Conservation (phyloP, 23 tunicate genomes). For the Pegea sp. region DNA sequence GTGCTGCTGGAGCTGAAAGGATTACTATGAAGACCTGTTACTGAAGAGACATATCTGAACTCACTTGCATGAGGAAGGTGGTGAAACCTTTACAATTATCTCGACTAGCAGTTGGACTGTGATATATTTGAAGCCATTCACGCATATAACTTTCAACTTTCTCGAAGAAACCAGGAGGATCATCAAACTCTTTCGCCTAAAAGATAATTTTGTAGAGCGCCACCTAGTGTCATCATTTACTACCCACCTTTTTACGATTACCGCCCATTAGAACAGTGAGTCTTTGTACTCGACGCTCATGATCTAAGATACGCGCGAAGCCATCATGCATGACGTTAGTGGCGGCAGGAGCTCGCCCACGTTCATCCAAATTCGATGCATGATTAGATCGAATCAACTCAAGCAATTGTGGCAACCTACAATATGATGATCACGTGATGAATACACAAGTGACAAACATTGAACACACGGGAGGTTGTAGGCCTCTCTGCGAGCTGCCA, state of each 20-base stretch:
- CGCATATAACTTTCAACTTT: slow-evolving; percentile 49
- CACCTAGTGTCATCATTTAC: neutral
- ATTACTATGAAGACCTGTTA: no score
- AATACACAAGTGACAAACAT: no score
- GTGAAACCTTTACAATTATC: slow-evolving; percentile 86
- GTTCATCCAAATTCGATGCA: slow-evolving; percentile 59
- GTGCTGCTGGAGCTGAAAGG: slow-evolving; percentile 68
- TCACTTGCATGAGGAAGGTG: slow-evolving; percentile 66
- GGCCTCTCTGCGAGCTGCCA: no score
- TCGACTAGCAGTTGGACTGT: slow-evolving; percentile 63
- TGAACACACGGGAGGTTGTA: no score
- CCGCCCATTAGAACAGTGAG: no score
- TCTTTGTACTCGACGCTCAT: no score
- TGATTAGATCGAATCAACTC: slow-evolving; percentile 47
- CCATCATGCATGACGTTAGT: slow-evolving; percentile 89
- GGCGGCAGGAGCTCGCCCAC: slow-evolving; percentile 71
- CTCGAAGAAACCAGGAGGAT: slow-evolving; percentile 72
- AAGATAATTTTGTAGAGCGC: neutral
- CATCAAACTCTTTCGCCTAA: slow-evolving; percentile 83
- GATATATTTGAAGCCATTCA: slow-evolving; percentile 93
- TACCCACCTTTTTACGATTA: no score
- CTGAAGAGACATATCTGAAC: no score
- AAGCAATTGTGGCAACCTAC: slow-evolving; percentile 52
- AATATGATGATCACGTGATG: no score
- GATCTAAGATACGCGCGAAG: no score